Conservation (phyloP, 2,797 vertebrate species). For the Sphaeramia orbicularis region DNA sequence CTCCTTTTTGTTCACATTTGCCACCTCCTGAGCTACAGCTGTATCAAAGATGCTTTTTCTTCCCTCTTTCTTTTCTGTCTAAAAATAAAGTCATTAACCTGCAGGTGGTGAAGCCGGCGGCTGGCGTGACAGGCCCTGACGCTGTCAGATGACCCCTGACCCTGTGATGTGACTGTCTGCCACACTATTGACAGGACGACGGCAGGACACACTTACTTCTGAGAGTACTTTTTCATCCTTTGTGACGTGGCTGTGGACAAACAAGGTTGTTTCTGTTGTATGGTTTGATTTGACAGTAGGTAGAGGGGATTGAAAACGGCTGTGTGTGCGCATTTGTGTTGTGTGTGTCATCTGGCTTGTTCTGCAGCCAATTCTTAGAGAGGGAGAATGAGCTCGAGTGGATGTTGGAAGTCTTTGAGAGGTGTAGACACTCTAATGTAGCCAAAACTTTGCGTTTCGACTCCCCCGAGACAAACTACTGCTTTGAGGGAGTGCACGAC, state of each 20-base stretch:
- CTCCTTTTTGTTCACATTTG: slow-evolving; percentile 47
- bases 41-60: slow-evolving; percentile 74
- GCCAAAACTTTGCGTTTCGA: slow-evolving; percentile 70
- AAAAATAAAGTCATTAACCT: slow-evolving; percentile 85
- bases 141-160: slow-evolving; percentile 77
- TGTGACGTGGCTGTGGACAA: slow-evolving; percentile 56
- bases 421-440: slow-evolving; percentile 74
- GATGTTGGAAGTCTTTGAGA: slow-evolving; percentile 73
- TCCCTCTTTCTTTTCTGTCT: slow-evolving; percentile 74
- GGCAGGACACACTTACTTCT: slow-evolving; percentile 69
- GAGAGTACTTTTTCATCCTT: slow-evolving; percentile 62
- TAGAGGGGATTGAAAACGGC: slow-evolving; percentile 38
- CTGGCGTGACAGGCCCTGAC: slow-evolving; percentile 78
- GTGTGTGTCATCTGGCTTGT: slow-evolving; percentile 33
- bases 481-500: slow-evolving; percentile 15
- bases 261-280: slow-evolving; percentile 73
- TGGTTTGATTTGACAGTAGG: slow-evolving; percentile 62
- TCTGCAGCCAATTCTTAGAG: slow-evolving; percentile 56
- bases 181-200: slow-evolving; percentile 78
- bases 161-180: slow-evolving; percentile 75
- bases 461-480: slow-evolving; percentile 61
- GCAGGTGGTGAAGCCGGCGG: slow-evolving; percentile 76
- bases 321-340: slow-evolving; percentile 18
- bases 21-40: slow-evolving; percentile 73
- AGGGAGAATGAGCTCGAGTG: slow-evolving; percentile 73